Conservation (phyloP, 2,113 vertebrate species). For the Cyanoderma ruficeps region DNA sequence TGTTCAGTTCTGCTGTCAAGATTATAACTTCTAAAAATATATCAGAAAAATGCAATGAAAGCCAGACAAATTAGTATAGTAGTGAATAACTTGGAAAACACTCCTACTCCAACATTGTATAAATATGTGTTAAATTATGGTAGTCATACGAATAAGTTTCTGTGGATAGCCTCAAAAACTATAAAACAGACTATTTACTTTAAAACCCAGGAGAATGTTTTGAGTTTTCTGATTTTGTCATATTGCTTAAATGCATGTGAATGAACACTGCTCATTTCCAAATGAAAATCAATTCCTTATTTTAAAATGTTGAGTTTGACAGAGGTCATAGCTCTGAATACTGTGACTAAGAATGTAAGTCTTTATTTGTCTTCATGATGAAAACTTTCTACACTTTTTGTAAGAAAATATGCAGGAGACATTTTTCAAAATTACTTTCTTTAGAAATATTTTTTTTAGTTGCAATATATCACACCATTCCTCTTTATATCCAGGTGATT, state of each 20-base stretch:
- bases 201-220: not conserved
- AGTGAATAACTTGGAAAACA: not conserved
- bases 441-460: not conserved
- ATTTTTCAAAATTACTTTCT: not conserved
- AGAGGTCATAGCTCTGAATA: not conserved
- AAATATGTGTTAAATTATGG: not conserved
- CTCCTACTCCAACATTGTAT: not conserved
- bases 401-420: not conserved
- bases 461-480: not conserved
- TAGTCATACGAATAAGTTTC: not conserved
- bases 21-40: not conserved
- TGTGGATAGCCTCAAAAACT: not conserved
- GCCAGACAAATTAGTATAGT: not conserved
- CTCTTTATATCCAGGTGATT: not conserved
- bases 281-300: not conserved
- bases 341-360: not conserved
- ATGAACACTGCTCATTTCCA: not conserved
- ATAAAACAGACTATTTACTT: not conserved
- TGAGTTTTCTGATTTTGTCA: not conserved
- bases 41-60: not conserved
- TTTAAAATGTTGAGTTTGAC: not conserved
- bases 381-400: not conserved
- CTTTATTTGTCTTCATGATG: not conserved
- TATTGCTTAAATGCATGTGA: not conserved
- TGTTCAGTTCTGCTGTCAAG: not conserved